These are phyloP conservation scores for Holothuria leucospilota DNA, from an alignment of 53 echinoderm and acorn worm genomes.

Conservation along the genomic window DNA sequence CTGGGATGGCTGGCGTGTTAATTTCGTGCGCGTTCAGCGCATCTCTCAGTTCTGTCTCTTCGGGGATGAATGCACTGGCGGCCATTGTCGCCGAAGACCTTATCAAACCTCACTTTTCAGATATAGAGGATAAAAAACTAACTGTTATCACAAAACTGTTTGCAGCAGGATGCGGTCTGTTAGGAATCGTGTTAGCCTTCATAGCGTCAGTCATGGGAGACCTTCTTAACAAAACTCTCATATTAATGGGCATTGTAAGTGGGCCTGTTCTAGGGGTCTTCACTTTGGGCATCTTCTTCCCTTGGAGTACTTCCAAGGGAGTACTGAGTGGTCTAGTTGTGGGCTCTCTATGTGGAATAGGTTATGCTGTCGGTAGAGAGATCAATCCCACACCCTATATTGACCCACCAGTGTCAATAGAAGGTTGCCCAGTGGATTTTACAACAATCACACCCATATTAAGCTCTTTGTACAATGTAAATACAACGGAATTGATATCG, in stretches of 20 bases:
- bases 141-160: constrained; percentile 45
- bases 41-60: constrained; percentile 68
- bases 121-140: constrained; percentile 31
- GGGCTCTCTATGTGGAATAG: constrained; percentile 37
- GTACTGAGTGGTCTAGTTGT: constrained; percentile 13
- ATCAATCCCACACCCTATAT: background rate
- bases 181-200: constrained; percentile 39
- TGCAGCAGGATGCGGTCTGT: constrained; percentile 46
- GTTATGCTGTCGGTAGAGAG: constrained; percentile 32
- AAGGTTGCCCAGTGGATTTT: background rate
- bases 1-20: constrained; percentile 74
- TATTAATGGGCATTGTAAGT: constrained; percentile 45
- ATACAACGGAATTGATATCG: background rate
- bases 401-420: constrained; percentile 16
- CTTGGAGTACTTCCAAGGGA: constrained; percentile 51
- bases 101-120: constrained; percentile 37
- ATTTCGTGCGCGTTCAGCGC: constrained; percentile 78
- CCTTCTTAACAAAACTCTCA: constrained; percentile 23
- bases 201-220: constrained; percentile 37
- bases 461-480: background rate
- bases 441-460: background rate
- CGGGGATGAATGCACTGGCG: constrained; percentile 43
- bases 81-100: constrained; percentile 46
- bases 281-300: constrained; percentile 35
- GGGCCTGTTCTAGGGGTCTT: constrained; percentile 48